Conservation (phyloP, 2,797 vertebrate genomes). For the Clamator glandarius region DNA sequence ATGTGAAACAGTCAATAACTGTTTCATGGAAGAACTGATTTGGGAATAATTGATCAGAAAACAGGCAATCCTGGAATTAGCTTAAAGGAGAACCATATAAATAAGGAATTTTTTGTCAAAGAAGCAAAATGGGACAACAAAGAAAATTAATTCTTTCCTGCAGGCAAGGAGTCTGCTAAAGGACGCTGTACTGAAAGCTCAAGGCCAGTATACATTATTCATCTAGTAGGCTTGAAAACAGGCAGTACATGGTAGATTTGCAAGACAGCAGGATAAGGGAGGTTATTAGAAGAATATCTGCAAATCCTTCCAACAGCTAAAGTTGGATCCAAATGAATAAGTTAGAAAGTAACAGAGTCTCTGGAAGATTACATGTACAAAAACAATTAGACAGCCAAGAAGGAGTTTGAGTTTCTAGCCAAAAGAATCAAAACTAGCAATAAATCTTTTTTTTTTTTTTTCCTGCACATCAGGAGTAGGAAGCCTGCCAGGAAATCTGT, state of each 20-base stretch:
- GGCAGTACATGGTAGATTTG: background rate
- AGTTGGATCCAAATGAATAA: constrained; percentile 13
- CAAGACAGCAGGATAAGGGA: constrained; percentile 12
- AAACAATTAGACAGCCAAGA: constrained; percentile 36
- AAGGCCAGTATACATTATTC: background rate
- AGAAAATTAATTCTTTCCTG: constrained; percentile 40
- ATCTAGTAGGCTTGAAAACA: constrained; percentile 15
- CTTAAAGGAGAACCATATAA: background rate
- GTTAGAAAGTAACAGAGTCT: constrained; percentile 22
- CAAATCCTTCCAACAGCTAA: constrained; percentile 30
- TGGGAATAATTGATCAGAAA: constrained; percentile 15
- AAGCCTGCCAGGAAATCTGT: constrained; percentile 29
- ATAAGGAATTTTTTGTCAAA: background rate
- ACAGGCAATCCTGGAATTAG: background rate
- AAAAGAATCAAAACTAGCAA: constrained; percentile 38
- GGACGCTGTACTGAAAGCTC: constrained; percentile 11
- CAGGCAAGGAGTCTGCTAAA: background rate
- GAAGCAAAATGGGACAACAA: background rate
- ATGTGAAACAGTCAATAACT: background rate
- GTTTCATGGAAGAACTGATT: background rate
- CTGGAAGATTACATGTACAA: constrained; percentile 30
- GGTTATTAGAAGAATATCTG: constrained; percentile 41
- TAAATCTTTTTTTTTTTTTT: background rate
- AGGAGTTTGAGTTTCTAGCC: constrained; percentile 13
- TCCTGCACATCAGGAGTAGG: background rate